These are phyloP conservation scores for Mormyrus proboscirostris DNA, from an alignment of 2,797 vertebrate genomes.

Conservation along the genomic window DNA sequence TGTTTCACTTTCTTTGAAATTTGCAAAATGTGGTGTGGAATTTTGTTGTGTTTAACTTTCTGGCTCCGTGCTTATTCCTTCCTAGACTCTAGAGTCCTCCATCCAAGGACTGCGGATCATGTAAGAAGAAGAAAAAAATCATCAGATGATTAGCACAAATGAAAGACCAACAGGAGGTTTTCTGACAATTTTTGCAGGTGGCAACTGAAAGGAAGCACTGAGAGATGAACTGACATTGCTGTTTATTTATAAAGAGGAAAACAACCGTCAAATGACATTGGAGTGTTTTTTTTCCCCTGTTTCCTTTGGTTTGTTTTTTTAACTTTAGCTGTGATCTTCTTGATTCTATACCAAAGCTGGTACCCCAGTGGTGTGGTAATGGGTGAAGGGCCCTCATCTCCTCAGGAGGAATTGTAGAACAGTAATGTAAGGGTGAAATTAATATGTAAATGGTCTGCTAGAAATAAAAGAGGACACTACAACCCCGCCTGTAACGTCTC, in stretches of 20 bases:
- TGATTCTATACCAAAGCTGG: slow-evolving; percentile 89
- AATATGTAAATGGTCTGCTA: slow-evolving; percentile 88
- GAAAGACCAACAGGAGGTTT: slow-evolving; percentile 46
- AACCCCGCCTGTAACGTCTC: slow-evolving; percentile 35
- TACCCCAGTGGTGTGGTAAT: slow-evolving; percentile 67
- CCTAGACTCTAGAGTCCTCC: slow-evolving; percentile 91
- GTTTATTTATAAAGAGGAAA: slow-evolving; percentile 45
- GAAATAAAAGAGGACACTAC: slow-evolving; percentile 73
- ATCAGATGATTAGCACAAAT: slow-evolving; percentile 52
- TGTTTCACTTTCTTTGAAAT: not conserved
- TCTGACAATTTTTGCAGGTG: slow-evolving; percentile 43
- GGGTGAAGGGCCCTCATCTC: slow-evolving; percentile 42
- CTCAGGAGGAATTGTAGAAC: slow-evolving; percentile 49
- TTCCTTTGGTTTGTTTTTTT: slow-evolving; percentile 51
- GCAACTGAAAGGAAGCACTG: slow-evolving; percentile 46
- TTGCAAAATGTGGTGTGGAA: not conserved
- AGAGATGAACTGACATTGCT: slow-evolving; percentile 57
- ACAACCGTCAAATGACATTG: slow-evolving; percentile 36
- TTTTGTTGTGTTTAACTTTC: slow-evolving; percentile 5
- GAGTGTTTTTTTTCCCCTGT: slow-evolving; percentile 40
- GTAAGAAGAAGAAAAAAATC: slow-evolving; percentile 63
- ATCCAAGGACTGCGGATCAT: slow-evolving; percentile 97
- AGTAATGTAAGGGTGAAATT: slow-evolving; percentile 84
- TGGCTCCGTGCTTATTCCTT: slow-evolving; percentile 30
- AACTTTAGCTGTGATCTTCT: slow-evolving; percentile 61